These are phyloP conservation scores for Tiliqua scincoides DNA, from an alignment of 2,113 vertebrate genomes.

Conservation along the genomic window DNA sequence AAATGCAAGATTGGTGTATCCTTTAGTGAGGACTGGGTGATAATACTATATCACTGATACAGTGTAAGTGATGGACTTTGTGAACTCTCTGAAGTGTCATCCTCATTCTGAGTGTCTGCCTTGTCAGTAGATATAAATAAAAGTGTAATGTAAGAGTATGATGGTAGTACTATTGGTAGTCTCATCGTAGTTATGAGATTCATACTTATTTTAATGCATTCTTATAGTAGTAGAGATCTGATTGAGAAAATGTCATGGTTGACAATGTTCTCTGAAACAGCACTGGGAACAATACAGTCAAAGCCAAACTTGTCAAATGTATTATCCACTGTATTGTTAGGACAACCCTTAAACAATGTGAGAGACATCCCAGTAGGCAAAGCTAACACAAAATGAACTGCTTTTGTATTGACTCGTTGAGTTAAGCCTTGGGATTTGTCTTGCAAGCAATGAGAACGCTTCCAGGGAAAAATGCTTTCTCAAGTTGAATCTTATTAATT, in stretches of 20 bases:
- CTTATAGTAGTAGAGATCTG: neutral
- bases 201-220: neutral
- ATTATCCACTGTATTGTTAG: neutral
- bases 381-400: neutral
- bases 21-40: too few relatives aligned
- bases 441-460: neutral
- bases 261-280: neutral
- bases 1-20: too few relatives aligned
- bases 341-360: neutral
- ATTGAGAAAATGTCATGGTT: neutral
- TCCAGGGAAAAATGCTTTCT: neutral
- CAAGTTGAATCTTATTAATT: conserved; percentile 13
- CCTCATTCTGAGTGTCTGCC: neutral
- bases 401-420: neutral
- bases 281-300: neutral
- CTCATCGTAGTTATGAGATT: neutral
- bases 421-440: accelerated
- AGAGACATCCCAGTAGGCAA: neutral
- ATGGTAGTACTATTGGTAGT: accelerated
- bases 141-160: neutral
- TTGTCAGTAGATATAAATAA: neutral
- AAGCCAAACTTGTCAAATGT: neutral
- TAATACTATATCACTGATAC: neutral
- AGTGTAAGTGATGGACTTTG: neutral
- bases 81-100: neutral